phyloP scores from a whole-genome alignment of 2,797 vertebrate genomes.

The Falco columbarius region DNA sequence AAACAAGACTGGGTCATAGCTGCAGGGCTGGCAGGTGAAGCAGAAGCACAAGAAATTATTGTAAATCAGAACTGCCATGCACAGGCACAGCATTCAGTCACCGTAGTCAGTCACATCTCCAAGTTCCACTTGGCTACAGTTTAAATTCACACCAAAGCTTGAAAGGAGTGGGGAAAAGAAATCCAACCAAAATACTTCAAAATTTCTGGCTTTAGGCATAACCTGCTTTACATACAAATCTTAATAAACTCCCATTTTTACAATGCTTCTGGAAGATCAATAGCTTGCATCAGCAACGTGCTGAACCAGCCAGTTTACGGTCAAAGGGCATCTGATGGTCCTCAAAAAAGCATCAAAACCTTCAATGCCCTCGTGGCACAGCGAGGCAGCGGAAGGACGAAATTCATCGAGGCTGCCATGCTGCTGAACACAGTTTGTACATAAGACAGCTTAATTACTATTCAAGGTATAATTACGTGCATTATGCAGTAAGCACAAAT shows the following conservation, averaged over 20 bases:
- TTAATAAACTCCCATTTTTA: neutral
- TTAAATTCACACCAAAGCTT: neutral
- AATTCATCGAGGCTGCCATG: neutral
- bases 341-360: neutral
- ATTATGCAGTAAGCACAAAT: neutral
- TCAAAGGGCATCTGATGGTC: neutral
- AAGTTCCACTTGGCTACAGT: neutral
- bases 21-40: neutral
- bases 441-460: neutral
- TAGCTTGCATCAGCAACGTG: neutral
- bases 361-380: neutral
- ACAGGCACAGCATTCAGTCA: neutral
- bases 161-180: neutral
- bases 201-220: neutral
- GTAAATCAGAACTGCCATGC: neutral
- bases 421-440: neutral
- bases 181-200: neutral
- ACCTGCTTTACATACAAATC: neutral
- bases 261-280: neutral
- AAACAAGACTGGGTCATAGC: neutral
- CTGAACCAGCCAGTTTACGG: neutral
- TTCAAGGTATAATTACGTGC: neutral
- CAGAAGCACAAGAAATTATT: neutral
- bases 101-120: fast-evolving
- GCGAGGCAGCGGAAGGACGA: neutral